These are phyloP conservation scores for Lipophrys pholis DNA, from an alignment of 2,113 vertebrate species.

Conservation along the genomic window DNA sequence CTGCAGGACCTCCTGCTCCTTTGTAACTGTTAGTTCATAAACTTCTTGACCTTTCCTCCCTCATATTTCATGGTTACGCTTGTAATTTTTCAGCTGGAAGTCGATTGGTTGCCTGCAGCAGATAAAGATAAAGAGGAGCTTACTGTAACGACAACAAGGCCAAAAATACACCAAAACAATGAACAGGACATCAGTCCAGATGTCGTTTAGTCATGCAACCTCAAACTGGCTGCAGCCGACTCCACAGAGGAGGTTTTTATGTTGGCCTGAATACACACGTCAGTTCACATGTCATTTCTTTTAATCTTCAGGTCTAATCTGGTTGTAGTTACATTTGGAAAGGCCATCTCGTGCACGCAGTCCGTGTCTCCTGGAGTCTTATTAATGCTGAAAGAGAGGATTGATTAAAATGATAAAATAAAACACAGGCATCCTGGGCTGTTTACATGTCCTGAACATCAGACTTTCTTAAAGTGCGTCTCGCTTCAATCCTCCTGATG, in stretches of 20 bases:
- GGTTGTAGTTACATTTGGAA: conserved; percentile 13
- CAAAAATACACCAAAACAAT: not conserved
- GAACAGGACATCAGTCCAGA: conserved; percentile 1
- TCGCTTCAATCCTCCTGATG: not conserved
- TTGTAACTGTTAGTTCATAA: too few relatives aligned
- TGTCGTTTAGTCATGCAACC: conserved; percentile 7
- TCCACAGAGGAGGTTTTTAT: not conserved
- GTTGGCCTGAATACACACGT: conserved; percentile 24
- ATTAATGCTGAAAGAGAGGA: conserved; percentile 8
- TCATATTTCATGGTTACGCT: too few relatives aligned
- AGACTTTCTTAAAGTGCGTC: not conserved
- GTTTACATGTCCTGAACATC: not conserved
- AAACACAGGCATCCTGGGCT: not conserved
- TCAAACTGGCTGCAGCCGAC: conserved; percentile 5
- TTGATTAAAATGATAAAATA: conserved; percentile 7
- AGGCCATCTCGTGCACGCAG: not conserved
- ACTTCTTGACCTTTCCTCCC: too few relatives aligned
- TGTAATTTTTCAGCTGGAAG: too few relatives aligned
- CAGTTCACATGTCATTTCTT: conserved; percentile 17
- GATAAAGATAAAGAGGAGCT: too few relatives aligned
- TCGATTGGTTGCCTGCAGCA: too few relatives aligned
- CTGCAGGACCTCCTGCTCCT: too few relatives aligned
- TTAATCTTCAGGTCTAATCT: conserved; percentile 42
- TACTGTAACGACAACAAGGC: not conserved
- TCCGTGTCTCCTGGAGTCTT: conserved; percentile 4